Evolutionary conservation across 2,888 invertebrate species (phyloP).

Genomic region (Pandemis cinnamomeana): DNA sequence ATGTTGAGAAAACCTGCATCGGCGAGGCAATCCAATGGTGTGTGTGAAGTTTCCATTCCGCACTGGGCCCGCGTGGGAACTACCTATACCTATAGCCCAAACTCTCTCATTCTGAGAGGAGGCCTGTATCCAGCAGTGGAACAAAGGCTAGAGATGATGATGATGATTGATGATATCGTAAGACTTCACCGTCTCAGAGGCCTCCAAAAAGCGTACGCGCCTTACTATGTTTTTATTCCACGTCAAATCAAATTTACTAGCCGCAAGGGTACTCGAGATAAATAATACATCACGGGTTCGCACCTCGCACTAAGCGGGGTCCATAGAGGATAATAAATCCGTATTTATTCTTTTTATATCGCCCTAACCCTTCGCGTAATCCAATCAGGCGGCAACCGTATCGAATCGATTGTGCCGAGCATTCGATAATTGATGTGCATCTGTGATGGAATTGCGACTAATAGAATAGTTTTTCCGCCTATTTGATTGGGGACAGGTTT

Average conservation of each 20-base stretch:
- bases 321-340: slow-evolving; percentile 84
- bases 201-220: slow-evolving; percentile 49
- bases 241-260: slow-evolving; percentile 75
- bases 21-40: too few species aligned
- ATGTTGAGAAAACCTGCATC: too few species aligned
- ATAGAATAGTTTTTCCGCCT: slow-evolving; percentile 4
- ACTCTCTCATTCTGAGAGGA: too few species aligned
- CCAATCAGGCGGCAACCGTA: slow-evolving; percentile 75
- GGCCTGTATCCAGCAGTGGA: too few species aligned
- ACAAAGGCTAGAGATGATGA: too few species aligned
- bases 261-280: slow-evolving; percentile 71
- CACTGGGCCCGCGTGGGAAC: too few species aligned
- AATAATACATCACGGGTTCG: slow-evolving; percentile 81
- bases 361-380: slow-evolving; percentile 73
- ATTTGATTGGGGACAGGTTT: not conserved
- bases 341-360: slow-evolving; percentile 83
- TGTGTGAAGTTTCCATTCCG: too few species aligned
- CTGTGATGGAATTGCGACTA: slow-evolving; percentile 39
- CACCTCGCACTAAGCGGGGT: slow-evolving; percentile 78
- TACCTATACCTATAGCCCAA: too few species aligned
- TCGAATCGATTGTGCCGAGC: slow-evolving; percentile 64
- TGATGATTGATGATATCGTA: too few species aligned
- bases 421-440: slow-evolving; percentile 40
- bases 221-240: slow-evolving; percentile 73
- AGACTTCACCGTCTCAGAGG: slow-evolving; percentile 30